Conservation (phyloP, 2,888 invertebrate species). For the Hydroisotoma schaefferi region DNA sequence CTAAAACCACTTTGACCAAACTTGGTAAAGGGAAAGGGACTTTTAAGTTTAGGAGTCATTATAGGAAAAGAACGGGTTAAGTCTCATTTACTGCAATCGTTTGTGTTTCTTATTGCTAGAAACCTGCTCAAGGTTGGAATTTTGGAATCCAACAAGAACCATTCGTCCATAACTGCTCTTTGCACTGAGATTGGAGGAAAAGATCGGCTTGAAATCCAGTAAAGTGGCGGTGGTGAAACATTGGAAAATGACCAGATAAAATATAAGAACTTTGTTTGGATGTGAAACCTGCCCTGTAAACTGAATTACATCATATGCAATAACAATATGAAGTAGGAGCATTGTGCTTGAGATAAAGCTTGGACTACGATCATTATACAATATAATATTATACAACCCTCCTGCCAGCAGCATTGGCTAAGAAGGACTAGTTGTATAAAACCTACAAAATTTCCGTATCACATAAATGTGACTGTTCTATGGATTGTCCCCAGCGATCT, state of each 20-base stretch:
- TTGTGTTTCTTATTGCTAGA: background rate
- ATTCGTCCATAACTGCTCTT: background rate
- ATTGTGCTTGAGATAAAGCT: conserved; percentile 39
- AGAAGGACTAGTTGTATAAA: conserved; percentile 14
- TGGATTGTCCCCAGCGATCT: conserved; percentile 33
- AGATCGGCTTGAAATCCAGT: conserved; percentile 10
- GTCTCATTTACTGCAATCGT: background rate
- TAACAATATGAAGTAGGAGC: conserved; percentile 42
- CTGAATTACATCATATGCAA: conserved; percentile 46
- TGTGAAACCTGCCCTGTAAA: conserved; percentile 39
- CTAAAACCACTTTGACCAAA: too few relatives aligned
- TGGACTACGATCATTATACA: conserved; percentile 25
- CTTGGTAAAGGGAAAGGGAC: too few relatives aligned
- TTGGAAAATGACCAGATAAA: conserved; percentile 42
- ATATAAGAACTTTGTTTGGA: conserved; percentile 35
- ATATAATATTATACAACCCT: background rate
- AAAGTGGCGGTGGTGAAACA: conserved; percentile 31
- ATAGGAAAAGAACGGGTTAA: conserved; percentile 1
- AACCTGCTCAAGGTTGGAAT: background rate
- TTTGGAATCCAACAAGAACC: too few relatives aligned
- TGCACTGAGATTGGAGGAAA: background rate
- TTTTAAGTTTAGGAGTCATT: background rate
- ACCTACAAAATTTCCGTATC: conserved; percentile 40
- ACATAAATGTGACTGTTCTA: conserved; percentile 33
- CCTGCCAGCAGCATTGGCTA: background rate